Conservation (phyloP, 1,140 invertebrate genomes). For the Argopecten irradians region DNA sequence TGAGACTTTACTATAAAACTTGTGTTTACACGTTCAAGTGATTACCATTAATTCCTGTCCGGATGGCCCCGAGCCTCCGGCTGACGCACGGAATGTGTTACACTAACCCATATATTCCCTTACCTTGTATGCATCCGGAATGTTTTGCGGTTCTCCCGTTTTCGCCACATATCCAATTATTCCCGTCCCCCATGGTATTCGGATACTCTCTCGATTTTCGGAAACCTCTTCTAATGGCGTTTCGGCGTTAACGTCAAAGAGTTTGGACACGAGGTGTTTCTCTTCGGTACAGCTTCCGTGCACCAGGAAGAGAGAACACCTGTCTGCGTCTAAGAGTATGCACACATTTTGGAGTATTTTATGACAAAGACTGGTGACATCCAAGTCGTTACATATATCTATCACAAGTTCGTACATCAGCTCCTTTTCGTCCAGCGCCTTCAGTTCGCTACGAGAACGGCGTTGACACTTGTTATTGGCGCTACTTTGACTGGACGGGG, state of each 20-base stretch:
- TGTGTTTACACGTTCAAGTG: background rate
- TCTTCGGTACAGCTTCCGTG: slow-evolving; percentile 80
- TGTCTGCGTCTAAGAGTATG: slow-evolving; percentile 92
- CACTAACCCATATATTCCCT: slow-evolving; percentile 58
- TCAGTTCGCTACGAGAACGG: slow-evolving; percentile 85
- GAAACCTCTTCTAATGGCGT: slow-evolving; percentile 88
- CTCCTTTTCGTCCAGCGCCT: slow-evolving; percentile 93
- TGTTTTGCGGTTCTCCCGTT: slow-evolving; percentile 94
- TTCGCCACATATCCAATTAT: slow-evolving; percentile 96
- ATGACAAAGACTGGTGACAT: slow-evolving; percentile 93
- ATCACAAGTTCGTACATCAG: slow-evolving; percentile 97
- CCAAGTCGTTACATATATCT: slow-evolving; percentile 97
- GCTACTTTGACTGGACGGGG: slow-evolving; percentile 55
- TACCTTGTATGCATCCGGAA: slow-evolving; percentile 96
- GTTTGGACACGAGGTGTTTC: slow-evolving; percentile 89
- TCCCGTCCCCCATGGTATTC: slow-evolving; percentile 88
- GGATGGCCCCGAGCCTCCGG: background rate
- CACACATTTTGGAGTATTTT: slow-evolving; percentile 98
- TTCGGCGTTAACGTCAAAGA: slow-evolving; percentile 88
- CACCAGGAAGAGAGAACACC: slow-evolving; percentile 94
- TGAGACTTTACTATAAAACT: background rate
- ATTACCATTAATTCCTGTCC: slow-evolving; percentile 1
- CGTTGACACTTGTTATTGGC: slow-evolving; percentile 54
- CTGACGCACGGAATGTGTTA: background rate
- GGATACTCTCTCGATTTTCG: slow-evolving; percentile 93